These are phyloP conservation scores for Parthenolecanium corni DNA, from an alignment of 2,888 invertebrate species.

Conservation along the genomic window DNA sequence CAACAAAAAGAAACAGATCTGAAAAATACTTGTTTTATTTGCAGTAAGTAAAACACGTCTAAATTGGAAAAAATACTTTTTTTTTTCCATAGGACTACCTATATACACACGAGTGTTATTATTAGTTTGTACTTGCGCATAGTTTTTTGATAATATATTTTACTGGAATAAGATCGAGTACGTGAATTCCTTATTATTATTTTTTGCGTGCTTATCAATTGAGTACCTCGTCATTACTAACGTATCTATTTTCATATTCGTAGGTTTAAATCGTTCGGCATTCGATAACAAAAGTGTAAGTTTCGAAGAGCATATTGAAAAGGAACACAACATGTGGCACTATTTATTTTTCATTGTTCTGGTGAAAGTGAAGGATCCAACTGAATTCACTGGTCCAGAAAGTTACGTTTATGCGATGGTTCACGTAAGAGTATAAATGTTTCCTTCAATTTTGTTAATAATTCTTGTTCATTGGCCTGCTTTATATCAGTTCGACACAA, in stretches of 20 bases:
- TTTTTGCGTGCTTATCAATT: too few species aligned
- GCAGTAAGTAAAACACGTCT: constrained; percentile 54
- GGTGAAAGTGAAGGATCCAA: constrained; percentile 90
- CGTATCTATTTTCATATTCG: constrained; percentile 33
- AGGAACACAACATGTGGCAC: constrained; percentile 99
- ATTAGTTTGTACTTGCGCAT: too few species aligned
- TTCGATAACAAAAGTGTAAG: constrained; percentile 91
- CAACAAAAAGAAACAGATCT: constrained; percentile 96
- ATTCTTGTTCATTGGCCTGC: too few species aligned
- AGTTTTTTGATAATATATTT: too few species aligned
- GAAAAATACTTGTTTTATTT: constrained; percentile 98
- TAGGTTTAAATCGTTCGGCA: constrained; percentile 76
- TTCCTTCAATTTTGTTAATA: too few species aligned
- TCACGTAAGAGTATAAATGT: constrained; percentile 44
- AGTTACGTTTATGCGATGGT: constrained; percentile 94
- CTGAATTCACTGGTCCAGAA: constrained; percentile 95
- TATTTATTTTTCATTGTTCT: constrained; percentile 97
- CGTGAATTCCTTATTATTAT: too few species aligned
- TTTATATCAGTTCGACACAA: not conserved
- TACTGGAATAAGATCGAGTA: too few species aligned
- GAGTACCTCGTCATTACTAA: too few species aligned
- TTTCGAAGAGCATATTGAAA: constrained; percentile 94
- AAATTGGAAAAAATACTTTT: not conserved
- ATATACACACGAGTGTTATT: too few species aligned
- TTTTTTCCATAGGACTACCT: too few species aligned